Conservation (phyloP, 1,140 invertebrate species). For the Drosophila grimshawi region DNA sequence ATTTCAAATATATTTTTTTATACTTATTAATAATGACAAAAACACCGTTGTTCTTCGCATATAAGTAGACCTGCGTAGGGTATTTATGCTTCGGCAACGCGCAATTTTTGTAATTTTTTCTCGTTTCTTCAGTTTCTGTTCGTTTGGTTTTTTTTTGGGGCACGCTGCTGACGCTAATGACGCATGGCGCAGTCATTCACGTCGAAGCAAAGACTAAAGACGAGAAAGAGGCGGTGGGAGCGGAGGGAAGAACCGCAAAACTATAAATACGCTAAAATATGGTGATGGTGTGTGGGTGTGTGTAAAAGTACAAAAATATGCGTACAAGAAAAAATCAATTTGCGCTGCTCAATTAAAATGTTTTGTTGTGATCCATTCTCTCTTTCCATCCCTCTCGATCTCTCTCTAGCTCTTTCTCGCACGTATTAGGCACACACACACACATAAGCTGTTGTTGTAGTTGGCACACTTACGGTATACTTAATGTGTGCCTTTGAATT, state of each 20-base stretch:
- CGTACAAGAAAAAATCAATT: slow-evolving; percentile 30
- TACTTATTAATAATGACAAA: no score
- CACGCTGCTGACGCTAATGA: slow-evolving; percentile 43
- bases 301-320: not conserved
- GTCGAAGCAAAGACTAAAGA: not conserved
- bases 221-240: not conserved
- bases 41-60: no score
- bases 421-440: no score
- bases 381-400: not conserved
- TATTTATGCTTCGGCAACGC: not conserved
- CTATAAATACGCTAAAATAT: slow-evolving; percentile 29
- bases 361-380: not conserved
- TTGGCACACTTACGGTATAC: not conserved
- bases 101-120: slow-evolving; percentile 12
- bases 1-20: no score
- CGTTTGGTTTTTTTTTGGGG: slow-evolving; percentile 21
- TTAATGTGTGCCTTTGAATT: slow-evolving; percentile 34
- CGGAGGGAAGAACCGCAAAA: slow-evolving; percentile 20
- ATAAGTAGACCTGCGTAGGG: not conserved
- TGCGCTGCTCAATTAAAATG: slow-evolving; percentile 26
- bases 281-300: not conserved
- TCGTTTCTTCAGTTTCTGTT: slow-evolving; percentile 12
- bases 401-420: no score
- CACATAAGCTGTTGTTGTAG: not conserved
- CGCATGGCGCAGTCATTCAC: slow-evolving; percentile 57